These are phyloP conservation scores for Cephus spinipes DNA, from an alignment of 2,888 invertebrate species.

Conservation along the genomic window DNA sequence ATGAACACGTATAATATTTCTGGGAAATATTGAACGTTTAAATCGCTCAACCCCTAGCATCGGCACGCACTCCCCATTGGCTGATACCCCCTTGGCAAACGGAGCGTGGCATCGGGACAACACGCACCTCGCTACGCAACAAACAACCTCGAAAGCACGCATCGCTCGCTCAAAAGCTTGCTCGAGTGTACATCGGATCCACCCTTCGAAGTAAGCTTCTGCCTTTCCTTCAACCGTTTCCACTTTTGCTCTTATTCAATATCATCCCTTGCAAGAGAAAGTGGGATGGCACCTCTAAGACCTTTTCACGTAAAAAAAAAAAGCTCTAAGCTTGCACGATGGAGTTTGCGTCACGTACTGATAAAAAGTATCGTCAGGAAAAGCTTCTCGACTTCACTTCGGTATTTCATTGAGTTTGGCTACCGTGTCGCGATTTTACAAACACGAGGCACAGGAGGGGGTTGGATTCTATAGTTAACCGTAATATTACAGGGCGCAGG, in stretches of 20 bases:
- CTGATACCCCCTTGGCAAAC: constrained; percentile 35
- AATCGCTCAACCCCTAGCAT: constrained; percentile 35
- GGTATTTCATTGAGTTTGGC: neutral
- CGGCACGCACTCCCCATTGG: constrained; percentile 34
- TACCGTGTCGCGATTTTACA: neutral
- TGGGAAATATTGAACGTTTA: constrained; percentile 42
- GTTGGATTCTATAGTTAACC: neutral
- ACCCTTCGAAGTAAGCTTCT: neutral
- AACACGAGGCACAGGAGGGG: too few relatives aligned
- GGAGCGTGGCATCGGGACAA: constrained; percentile 40
- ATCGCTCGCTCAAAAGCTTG: constrained; percentile 25
- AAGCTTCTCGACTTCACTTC: neutral
- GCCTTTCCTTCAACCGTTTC: neutral
- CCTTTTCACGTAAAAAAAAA: neutral
- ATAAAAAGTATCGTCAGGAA: neutral
- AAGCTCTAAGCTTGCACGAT: neutral
- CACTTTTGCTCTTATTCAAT: neutral
- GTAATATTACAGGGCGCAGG: neutral
- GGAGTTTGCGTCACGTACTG: neutral
- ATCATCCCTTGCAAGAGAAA: neutral
- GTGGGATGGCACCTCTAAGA: neutral
- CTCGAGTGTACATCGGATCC: neutral
- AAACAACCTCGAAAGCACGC: constrained; percentile 49
- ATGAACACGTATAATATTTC: constrained; percentile 31
- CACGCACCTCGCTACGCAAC: constrained; percentile 57